Conservation (phyloP, 2,797 vertebrate species). For the Danio albolineatus region DNA sequence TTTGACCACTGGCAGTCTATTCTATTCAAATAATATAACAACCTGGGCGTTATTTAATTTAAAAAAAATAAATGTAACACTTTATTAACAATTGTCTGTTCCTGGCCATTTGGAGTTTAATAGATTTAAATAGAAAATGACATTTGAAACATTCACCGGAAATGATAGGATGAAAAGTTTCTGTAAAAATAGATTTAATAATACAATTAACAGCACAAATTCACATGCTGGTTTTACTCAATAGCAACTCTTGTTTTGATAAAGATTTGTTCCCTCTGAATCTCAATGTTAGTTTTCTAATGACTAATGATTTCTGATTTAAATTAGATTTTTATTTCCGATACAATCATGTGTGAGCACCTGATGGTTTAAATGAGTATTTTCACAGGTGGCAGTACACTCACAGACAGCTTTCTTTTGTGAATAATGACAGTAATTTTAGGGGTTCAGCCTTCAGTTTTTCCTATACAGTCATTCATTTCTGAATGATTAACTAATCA, state of each 20-base stretch:
- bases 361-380: conserved; percentile 18
- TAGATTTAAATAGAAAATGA: background rate
- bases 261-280: background rate
- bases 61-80: too few species aligned
- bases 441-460: background rate
- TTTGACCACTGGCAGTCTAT: too few species aligned
- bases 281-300: background rate
- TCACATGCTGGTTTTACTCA: background rate
- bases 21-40: too few species aligned
- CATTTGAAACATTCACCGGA: background rate
- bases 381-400: conserved; percentile 54
- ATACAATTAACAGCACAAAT: background rate
- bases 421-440: conserved; percentile 21
- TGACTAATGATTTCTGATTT: too few species aligned
- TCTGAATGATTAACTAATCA: conserved; percentile 20
- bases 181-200: background rate
- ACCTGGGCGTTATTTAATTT: too few species aligned
- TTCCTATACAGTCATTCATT: conserved; percentile 33
- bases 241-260: background rate
- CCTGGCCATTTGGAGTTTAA: background rate
- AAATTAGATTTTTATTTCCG: background rate
- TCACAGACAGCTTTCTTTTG: background rate
- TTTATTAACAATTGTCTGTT: background rate
- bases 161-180: background rate
- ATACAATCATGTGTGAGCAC: conserved; percentile 5